Evolutionary conservation across 2,113 vertebrate genomes (phyloP).

Genomic region (Vidua chalybeata): DNA sequence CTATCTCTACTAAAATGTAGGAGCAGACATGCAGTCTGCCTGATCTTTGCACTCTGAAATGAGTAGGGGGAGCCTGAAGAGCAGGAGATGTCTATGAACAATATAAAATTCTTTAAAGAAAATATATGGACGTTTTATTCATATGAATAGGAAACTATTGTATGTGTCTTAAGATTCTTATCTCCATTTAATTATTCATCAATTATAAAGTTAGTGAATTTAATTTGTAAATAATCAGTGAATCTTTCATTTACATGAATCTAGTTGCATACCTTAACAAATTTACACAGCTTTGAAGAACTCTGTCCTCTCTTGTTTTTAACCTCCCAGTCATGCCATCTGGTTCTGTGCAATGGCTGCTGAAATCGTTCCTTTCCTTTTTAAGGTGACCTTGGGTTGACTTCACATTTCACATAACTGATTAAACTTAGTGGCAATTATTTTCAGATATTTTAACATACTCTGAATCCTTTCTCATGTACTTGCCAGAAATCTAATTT

Average conservation of each 20-base stretch:
- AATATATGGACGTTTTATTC: not conserved
- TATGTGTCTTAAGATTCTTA: not conserved
- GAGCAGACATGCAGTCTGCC: not conserved
- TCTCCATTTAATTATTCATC: not conserved
- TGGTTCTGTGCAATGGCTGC: not conserved
- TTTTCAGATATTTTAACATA: slow-evolving; percentile 16
- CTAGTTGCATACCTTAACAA: not conserved
- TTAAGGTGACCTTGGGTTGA: slow-evolving; percentile 1
- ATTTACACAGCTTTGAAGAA: not conserved
- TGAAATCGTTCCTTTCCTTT: slow-evolving; percentile 3
- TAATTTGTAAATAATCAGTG: not conserved
- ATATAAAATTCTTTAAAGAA: not conserved
- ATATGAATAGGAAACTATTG: not conserved
- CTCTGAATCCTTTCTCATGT: not conserved
- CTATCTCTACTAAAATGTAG: not conserved
- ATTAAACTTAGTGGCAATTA: slow-evolving; percentile 47
- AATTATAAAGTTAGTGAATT: not conserved
- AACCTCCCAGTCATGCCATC: not conserved
- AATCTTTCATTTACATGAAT: not conserved
- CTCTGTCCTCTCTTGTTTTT: slow-evolving; percentile 3
- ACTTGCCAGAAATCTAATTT: slow-evolving; percentile 30
- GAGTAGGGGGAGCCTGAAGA: not conserved
- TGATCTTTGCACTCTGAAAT: not conserved
- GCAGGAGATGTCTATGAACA: not conserved
- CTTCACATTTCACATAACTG: slow-evolving; percentile 21